A percentile compares a stretch with the other conserved stretches of the same genome.
These are phyloP conservation scores for Sebastes baramenuke DNA, from an alignment of 2,797 vertebrate species.

Conservation along the genomic window DNA sequence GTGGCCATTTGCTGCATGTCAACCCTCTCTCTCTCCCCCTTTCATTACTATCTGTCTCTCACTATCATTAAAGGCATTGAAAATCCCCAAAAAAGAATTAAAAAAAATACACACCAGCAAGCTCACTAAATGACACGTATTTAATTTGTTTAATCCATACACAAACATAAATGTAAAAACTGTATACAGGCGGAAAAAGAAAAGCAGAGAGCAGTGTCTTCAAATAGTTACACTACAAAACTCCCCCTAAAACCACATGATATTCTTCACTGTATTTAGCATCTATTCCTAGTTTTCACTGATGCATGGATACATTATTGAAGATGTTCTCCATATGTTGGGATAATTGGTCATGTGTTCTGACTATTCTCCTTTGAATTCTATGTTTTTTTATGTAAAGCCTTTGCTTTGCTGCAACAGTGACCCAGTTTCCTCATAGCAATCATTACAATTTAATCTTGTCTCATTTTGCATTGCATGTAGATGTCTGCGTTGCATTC, in stretches of 20 bases:
- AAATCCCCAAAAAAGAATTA: no score
- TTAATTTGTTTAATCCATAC: background rate
- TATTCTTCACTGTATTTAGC: background rate
- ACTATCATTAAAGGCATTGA: no score
- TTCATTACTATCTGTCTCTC: no score
- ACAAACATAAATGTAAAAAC: background rate
- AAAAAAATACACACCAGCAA: background rate
- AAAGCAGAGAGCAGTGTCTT: background rate
- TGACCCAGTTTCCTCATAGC: slow-evolving; percentile 25
- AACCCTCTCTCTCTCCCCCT: no score
- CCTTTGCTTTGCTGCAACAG: slow-evolving; percentile 7
- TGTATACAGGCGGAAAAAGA: background rate
- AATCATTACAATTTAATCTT: slow-evolving; percentile 30
- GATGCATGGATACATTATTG: background rate
- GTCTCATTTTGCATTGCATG: slow-evolving; percentile 20
- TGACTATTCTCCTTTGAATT: background rate
- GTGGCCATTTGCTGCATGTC: no score
- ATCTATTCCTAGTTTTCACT: background rate
- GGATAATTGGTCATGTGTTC: background rate
- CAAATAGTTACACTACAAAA: background rate
- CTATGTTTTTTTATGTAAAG: slow-evolving; percentile 1
- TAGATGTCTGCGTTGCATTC: background rate
- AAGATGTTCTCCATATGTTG: background rate
- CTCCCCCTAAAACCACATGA: background rate
- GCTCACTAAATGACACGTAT: background rate